A percentile compares a stretch with the other conserved stretches of the same genome.
phyloP scores from a whole-genome alignment of 2,888 invertebrate genomes.

The Anodontia alba region DNA sequence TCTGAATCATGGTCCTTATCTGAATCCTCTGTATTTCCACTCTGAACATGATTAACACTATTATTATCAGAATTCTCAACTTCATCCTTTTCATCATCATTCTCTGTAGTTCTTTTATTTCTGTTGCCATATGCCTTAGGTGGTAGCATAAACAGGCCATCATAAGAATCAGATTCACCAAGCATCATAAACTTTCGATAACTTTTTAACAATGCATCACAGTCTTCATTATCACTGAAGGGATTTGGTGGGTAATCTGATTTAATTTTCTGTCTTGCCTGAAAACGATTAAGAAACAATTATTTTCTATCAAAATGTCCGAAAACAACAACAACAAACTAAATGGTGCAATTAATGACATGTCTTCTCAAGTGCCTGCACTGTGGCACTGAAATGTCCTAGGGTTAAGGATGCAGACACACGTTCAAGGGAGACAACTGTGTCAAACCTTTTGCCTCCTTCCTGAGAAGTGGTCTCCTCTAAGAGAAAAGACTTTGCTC shows the following conservation, averaged over 20 bases:
- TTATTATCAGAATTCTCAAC: background rate
- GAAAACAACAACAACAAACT: too few species aligned
- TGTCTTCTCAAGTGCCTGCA: too few species aligned
- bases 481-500: too few species aligned
- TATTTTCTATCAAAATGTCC: too few species aligned
- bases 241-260: slow-evolving; percentile 93
- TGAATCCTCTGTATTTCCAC: background rate
- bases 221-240: slow-evolving; percentile 91
- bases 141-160: slow-evolving; percentile 76
- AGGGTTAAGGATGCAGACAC: too few species aligned
- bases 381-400: too few species aligned
- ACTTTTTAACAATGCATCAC: slow-evolving; percentile 91
- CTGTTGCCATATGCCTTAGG: slow-evolving; percentile 74
- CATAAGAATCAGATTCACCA: slow-evolving; percentile 65
- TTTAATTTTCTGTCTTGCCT: slow-evolving; percentile 93
- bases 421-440: too few species aligned
- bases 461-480: too few species aligned
- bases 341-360: too few species aligned
- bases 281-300: slow-evolving; percentile 68
- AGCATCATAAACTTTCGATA: slow-evolving; percentile 88
- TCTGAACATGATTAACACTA: background rate
- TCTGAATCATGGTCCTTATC: background rate
- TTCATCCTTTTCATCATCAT: background rate
- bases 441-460: too few species aligned
- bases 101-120: slow-evolving; percentile 25